These are phyloP conservation scores for Sarcophaga peregrina DNA, from an alignment of 1,140 invertebrate species.

Conservation along the genomic window DNA sequence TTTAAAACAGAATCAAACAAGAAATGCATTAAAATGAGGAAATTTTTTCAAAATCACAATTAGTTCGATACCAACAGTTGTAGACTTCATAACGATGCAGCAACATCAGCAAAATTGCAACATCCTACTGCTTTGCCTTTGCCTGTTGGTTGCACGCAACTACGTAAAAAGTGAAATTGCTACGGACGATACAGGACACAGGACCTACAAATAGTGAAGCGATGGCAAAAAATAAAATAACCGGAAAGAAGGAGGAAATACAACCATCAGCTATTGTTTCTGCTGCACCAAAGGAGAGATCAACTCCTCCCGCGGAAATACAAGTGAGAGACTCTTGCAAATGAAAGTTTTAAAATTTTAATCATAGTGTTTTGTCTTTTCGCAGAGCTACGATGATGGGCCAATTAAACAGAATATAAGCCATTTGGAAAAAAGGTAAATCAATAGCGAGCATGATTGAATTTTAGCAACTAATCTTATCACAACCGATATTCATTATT, in stretches of 20 bases:
- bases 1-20: not conserved
- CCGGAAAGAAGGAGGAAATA: not conserved
- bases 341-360: not conserved
- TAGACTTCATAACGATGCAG: not conserved
- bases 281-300: not conserved
- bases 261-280: not conserved
- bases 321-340: not conserved
- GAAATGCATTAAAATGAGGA: not conserved
- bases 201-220: not conserved
- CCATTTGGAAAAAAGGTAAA: not conserved
- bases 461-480: no score
- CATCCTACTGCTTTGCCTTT: not conserved
- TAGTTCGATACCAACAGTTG: not conserved
- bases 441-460: not conserved
- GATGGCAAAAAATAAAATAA: not conserved
- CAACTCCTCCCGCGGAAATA: not conserved
- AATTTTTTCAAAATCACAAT: not conserved
- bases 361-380: not conserved
- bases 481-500: no score
- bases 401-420: not conserved
- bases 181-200: not conserved
- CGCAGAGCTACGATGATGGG: not conserved
- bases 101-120: no score
- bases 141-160: not conserved
- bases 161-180: slow-evolving; percentile 8